Base-by-base conservation (phyloP, 2,888 invertebrate species). In the Sipunculus nudus region DNA sequence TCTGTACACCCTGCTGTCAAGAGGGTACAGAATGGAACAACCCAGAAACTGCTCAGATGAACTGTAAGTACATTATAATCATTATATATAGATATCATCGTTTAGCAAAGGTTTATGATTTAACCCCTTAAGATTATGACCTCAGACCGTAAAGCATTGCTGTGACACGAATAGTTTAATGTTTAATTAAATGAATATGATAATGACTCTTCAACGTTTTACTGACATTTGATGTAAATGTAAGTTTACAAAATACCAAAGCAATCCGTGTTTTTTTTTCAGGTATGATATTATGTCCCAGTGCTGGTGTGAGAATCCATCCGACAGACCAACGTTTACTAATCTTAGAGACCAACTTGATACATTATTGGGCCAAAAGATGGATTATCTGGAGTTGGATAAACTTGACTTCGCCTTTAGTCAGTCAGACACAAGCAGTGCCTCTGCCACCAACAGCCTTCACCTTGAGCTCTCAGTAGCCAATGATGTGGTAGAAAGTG, bases 201-300 rank as follows among this genome's bases (percentile, higher is more conserved):
- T n/a, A n/a, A n/a, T n/a, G n/a, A n/a, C n/a, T n/a, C n/a, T n/a
- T n/a, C n/a, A n/a, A n/a, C n/a, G n/a, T n/a, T n/a, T n/a, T n/a
- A n/a, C n/a, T n/a, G n/a, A n/a, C n/a, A n/a, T n/a, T 16, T 35
- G 10, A 35, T 35, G 38, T 16, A 35, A 19, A 21, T 8, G 19
- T 19, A 43, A 8, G n/a, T n/a, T n/a, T n/a, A n/a, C n/a, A n/a
- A 13, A 13, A 19, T 8, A 8, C 43, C 8, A 19, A 50, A 32
- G 29, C 23, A 13, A 50, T 50, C 5, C 19, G 38, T 40, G 8
- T 6, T 5, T 21, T 19, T 16, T 28, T 63, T 69, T 3, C 65
- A 81, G 81, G 54, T 81, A 80, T 65, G 71, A 71, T 54, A 72
- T 80, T n/a, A 80, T 81, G 78, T 65, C 73, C n/a, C 72, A 75